Conservation (phyloP, 2,113 vertebrate genomes). For the Tragelaphus scriptus region DNA sequence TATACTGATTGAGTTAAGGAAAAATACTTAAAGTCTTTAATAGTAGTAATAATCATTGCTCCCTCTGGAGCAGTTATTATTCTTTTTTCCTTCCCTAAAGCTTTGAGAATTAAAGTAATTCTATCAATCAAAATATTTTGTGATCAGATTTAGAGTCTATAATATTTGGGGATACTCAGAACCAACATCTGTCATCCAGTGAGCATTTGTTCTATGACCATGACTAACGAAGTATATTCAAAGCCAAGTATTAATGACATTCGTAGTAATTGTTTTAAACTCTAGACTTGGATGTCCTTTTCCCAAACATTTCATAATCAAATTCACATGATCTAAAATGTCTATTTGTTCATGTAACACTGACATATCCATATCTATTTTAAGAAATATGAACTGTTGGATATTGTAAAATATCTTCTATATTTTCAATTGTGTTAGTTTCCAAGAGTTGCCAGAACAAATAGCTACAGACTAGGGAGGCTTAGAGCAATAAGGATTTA, state of each 20-base stretch:
- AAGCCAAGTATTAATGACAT: not conserved
- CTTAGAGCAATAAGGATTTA: not conserved
- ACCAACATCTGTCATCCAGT: not conserved
- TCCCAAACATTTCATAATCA: not conserved
- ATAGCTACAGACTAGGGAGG: not conserved
- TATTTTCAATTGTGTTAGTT: not conserved
- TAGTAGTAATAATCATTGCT: not conserved
- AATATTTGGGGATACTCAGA: not conserved
- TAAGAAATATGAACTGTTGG: not conserved
- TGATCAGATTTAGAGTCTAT: not conserved
- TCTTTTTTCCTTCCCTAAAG: not conserved
- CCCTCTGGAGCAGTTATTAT: not conserved
- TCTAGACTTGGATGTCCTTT: not conserved
- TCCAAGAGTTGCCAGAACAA: not conserved
- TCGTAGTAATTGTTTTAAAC: not conserved
- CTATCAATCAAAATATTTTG: slow-evolving; percentile 19
- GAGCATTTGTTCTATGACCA: not conserved
- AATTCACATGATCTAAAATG: not conserved
- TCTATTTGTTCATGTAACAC: not conserved
- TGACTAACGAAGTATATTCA: not conserved
- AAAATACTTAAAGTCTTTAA: slow-evolving; percentile 24
- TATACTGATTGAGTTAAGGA: not conserved
- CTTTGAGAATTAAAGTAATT: slow-evolving; percentile 14
- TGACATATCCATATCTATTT: not conserved
- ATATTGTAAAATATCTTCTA: not conserved